A percentile compares a stretch with the other conserved stretches of the same genome.
Conservation (phyloP, 2,888 invertebrate genomes). For the Glyphotaelius pellucidus region DNA sequence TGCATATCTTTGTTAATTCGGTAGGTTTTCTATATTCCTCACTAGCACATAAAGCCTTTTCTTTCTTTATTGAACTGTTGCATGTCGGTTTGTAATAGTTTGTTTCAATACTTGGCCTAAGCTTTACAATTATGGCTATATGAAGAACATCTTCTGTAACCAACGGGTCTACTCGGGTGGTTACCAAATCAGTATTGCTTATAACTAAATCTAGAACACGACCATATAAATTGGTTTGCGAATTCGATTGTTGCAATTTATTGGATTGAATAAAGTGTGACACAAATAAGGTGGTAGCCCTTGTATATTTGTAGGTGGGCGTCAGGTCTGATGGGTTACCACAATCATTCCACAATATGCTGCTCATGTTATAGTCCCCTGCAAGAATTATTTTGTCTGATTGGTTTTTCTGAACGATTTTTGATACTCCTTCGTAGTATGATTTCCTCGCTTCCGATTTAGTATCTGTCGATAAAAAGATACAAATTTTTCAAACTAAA, state of each 20-base stretch:
- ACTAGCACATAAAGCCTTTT: not conserved
- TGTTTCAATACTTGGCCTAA: not conserved
- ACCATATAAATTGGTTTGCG: not conserved
- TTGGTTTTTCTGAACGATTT: not conserved
- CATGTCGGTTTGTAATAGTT: not conserved
- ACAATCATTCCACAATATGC: not conserved
- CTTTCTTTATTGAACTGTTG: not conserved
- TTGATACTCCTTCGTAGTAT: not conserved
- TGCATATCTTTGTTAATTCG: not conserved
- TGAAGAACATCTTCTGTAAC: not conserved
- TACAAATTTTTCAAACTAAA: not conserved
- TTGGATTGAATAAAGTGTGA: not conserved
- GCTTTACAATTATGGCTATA: not conserved
- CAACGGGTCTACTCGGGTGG: not conserved
- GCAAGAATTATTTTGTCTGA: not conserved
- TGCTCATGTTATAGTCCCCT: not conserved
- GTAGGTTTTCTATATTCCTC: not conserved
- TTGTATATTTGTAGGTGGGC: not conserved
- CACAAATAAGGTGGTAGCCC: not conserved
- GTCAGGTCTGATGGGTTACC: not conserved
- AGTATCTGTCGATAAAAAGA: not conserved
- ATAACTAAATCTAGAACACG: not conserved
- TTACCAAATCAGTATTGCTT: not conserved
- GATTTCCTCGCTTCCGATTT: not conserved
- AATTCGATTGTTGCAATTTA: not conserved